Base-by-base conservation (phyloP, 1,140 invertebrate species). In the Lerema accius region DNA sequence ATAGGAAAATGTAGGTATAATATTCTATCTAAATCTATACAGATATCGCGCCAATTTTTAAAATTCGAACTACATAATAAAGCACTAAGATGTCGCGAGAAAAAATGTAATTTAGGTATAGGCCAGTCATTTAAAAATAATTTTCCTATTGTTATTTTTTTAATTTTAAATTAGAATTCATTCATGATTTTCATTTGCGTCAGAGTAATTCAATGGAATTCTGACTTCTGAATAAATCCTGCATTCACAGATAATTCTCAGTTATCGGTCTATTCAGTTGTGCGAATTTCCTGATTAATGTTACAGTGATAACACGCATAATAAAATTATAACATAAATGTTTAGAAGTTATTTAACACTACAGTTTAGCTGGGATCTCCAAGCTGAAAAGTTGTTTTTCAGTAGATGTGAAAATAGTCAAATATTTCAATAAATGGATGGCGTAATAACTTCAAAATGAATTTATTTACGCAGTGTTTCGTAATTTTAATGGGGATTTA, bases 271-370 rank as follows among this genome's bases (percentile, higher is more conserved):
- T 74, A 80, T 79, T 72, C 74, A 75, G 73, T 63, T 11, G 51
- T 63, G 61, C 65, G 67, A 73, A 73, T 79, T 72, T 82, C 79
- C 80, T 79, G 71, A 77, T 69, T 76, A 74, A 77, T 75, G 58
- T 67, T 76, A 76, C 13, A 15, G 35, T 67, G 63, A 71, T 67
- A 65, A 59, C 16, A 75, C 26, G 9, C 32, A 15, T 16, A 35
- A 11, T 59, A 71, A 77, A 74, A 72, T 23, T 23, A 55, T 58
- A n/a, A n/a, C n/a, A n/a, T n/a, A 53, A 43, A 53, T 71, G 14
- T 43, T 56, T 3, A 16, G 39, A 32, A 65, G 75, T 71, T 17
- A 59, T 69, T 61, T 68, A 53, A 58, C 61, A 67, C 62, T 37
- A 46, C 78, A 85, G 84, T 84, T 37, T 61, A 72, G 77, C 73